Percentiles rank a stretch among this genome's conserved stretches.
Evolutionary conservation across 1,140 invertebrate species (phyloP).

Genomic region (Coelopa frigida): DNA sequence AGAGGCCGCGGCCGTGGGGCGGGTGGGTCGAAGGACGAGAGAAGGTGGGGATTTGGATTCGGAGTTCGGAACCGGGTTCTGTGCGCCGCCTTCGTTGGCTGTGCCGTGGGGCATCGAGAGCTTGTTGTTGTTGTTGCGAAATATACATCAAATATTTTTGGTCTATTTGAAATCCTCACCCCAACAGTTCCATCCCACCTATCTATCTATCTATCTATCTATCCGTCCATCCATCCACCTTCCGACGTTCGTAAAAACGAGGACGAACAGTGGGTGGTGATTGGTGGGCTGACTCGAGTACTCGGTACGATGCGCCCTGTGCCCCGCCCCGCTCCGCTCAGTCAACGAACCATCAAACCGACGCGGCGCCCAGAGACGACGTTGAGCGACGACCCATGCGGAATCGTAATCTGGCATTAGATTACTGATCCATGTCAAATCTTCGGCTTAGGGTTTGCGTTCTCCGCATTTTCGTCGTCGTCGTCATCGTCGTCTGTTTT

Average conservation of each 20-base stretch:
- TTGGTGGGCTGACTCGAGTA: too few species aligned
- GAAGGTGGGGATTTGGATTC: neutral
- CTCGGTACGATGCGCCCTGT: too few species aligned
- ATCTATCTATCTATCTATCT: neutral
- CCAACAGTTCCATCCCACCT: neutral
- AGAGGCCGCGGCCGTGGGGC: too few species aligned
- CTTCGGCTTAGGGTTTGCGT: conserved; percentile 38
- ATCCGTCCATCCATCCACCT: conserved; percentile 12
- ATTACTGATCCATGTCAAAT: conserved; percentile 47
- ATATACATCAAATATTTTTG: conserved; percentile 23
- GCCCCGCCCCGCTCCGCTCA: too few species aligned
- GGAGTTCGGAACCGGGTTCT: too few species aligned
- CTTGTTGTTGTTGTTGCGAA: too few species aligned
- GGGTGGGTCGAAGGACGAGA: neutral
- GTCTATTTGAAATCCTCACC: conserved; percentile 27
- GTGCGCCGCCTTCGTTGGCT: too few species aligned
- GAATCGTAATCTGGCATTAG: conserved; percentile 46
- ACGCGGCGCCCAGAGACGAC: too few species aligned
- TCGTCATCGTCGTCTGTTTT: conserved; percentile 25
- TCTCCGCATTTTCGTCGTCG: conserved; percentile 9
- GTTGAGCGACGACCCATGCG: conserved; percentile 32
- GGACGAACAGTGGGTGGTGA: too few species aligned
- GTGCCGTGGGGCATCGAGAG: too few species aligned
- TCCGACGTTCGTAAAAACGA: conserved; percentile 10
- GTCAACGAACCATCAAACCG: too few species aligned